Conservation (phyloP, 2,113 vertebrate genomes). For the Platysteira castanea region DNA sequence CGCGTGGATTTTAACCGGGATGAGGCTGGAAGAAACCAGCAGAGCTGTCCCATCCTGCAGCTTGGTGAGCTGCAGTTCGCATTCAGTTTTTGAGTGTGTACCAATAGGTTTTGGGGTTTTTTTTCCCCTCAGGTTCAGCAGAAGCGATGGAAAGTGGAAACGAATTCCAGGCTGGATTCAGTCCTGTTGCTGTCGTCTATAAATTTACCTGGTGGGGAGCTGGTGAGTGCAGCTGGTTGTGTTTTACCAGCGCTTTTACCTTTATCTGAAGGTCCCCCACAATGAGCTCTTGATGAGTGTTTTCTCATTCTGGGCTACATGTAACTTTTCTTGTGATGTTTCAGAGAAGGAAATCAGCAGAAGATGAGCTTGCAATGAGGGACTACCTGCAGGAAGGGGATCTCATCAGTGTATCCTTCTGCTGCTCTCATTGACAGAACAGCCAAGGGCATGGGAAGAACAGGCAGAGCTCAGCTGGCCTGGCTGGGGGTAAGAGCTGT, state of each 20-base stretch:
- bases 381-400: slow-evolving; percentile 94
- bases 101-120: not conserved
- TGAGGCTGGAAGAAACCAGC: not conserved
- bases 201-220: slow-evolving; percentile 93
- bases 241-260: not conserved
- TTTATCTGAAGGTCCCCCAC: no score
- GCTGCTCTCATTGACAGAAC: not conserved
- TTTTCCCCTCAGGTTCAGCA: slow-evolving; percentile 84
- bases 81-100: accelerated
- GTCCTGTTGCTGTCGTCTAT: slow-evolving; percentile 90
- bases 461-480: not conserved
- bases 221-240: slow-evolving; percentile 75
- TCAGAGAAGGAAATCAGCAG: slow-evolving; percentile 91
- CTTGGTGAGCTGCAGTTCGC: not conserved
- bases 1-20: accelerated
- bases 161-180: slow-evolving; percentile 91
- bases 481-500: not conserved
- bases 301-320: not conserved
- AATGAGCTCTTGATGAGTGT: accelerated
- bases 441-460: not conserved
- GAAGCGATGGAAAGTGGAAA: slow-evolving; percentile 97
- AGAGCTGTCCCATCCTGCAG: not conserved
- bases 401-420: slow-evolving; percentile 92
- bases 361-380: slow-evolving; percentile 95
- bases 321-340: not conserved